Evolutionary conservation across 2,888 invertebrate genomes (phyloP).

Genomic region (Diplazon laetatorius): DNA sequence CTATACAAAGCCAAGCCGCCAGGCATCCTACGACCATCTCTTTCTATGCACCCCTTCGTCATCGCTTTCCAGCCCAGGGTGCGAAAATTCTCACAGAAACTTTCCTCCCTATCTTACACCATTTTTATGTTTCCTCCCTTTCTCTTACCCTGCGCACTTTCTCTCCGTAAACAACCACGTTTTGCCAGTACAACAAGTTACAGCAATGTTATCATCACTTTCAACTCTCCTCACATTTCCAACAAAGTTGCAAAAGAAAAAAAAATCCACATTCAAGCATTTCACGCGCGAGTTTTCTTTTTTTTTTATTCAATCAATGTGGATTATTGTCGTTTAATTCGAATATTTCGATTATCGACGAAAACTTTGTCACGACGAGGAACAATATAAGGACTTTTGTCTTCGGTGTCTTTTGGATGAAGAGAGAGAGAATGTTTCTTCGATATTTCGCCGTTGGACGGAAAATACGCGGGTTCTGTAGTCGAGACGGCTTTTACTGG

Average conservation of each 20-base stretch:
- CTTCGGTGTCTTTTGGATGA: no score
- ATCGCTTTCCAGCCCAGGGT: conserved; percentile 7
- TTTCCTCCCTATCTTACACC: conserved; percentile 4
- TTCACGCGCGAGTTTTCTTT: neutral
- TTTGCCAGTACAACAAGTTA: neutral
- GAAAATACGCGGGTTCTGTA: neutral
- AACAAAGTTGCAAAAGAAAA: neutral
- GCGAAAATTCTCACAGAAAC: conserved; percentile 40
- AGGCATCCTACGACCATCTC: neutral
- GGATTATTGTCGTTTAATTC: no score
- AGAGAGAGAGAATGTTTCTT: neutral
- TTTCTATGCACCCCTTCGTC: conserved; percentile 13
- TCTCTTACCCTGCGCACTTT: neutral
- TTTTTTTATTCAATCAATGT: no score
- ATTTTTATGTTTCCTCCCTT: neutral
- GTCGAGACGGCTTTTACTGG: neutral
- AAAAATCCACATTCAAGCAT: neutral
- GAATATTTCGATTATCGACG: no score
- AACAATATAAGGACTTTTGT: no score
- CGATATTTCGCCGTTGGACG: neutral
- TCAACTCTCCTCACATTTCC: neutral
- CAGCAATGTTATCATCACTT: neutral
- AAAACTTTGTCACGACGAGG: no score
- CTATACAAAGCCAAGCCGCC: conserved; percentile 20
- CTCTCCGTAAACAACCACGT: neutral